A percentile compares a stretch with the other conserved stretches of the same genome.
Conservation (phyloP, 2,888 invertebrate genomes). For the Hypomecis atomaria region DNA sequence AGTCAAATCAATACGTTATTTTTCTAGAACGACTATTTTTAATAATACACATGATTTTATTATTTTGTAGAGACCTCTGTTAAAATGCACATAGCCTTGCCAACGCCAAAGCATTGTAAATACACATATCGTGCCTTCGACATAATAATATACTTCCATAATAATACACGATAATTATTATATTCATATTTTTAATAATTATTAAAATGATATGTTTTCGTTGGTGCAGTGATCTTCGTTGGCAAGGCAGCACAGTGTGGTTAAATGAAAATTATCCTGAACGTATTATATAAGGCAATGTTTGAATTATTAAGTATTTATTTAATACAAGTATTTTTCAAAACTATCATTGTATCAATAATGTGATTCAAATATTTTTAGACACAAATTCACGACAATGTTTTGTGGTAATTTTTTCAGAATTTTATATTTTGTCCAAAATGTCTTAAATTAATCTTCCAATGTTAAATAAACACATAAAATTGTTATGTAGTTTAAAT, state of each 20-base stretch:
- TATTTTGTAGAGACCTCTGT: slow-evolving; percentile 32
- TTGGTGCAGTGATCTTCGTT: slow-evolving; percentile 76
- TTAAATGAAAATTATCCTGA: slow-evolving; percentile 53
- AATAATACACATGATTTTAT: not conserved
- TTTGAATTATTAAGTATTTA: too few relatives aligned
- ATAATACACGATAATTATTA: slow-evolving; percentile 32
- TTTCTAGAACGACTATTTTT: not conserved
- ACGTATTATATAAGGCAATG: slow-evolving; percentile 7
- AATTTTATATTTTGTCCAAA: too few relatives aligned
- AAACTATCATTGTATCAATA: too few relatives aligned
- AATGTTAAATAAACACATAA: too few relatives aligned
- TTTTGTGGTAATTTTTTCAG: too few relatives aligned
- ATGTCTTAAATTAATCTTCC: too few relatives aligned
- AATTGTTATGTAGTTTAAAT: too few relatives aligned
- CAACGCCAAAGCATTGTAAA: slow-evolving; percentile 73
- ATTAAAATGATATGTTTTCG: slow-evolving; percentile 50
- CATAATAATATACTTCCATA: slow-evolving; percentile 41
- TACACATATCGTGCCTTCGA: slow-evolving; percentile 66
- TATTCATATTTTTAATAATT: slow-evolving; percentile 24
- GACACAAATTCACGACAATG: too few relatives aligned
- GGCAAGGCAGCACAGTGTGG: slow-evolving; percentile 68
- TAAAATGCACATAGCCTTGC: slow-evolving; percentile 64
- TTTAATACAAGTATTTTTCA: too few relatives aligned
- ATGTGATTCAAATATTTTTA: too few relatives aligned
- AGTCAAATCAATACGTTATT: not conserved